phyloP scores from a whole-genome alignment of 2,888 invertebrate genomes.

The Dorcus parallelipipedus region DNA sequence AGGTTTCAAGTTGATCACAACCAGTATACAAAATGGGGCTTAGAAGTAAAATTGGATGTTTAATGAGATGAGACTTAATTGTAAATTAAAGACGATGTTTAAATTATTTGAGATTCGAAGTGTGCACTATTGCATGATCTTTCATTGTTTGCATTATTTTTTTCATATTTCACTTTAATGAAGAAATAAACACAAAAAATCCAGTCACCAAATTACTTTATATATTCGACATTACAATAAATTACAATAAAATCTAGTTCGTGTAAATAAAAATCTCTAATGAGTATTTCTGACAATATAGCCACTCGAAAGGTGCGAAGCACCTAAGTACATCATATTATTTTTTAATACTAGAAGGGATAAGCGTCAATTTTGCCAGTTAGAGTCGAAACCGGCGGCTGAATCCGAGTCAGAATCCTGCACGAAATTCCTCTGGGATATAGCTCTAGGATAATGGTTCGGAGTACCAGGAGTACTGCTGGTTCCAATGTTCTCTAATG shows the following conservation, averaged over 20 bases:
- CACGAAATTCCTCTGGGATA: slow-evolving; percentile 37
- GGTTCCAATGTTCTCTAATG: slow-evolving; percentile 51
- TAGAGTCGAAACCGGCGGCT: slow-evolving; percentile 80
- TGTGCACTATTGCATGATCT: too few relatives aligned
- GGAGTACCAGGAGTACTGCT: slow-evolving; percentile 68
- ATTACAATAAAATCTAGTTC: slow-evolving; percentile 5
- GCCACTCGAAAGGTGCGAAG: not conserved
- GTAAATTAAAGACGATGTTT: too few relatives aligned
- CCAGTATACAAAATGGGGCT: too few relatives aligned
- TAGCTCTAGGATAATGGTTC: slow-evolving; percentile 42
- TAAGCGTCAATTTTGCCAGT: slow-evolving; percentile 57
- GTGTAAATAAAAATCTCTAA: not conserved
- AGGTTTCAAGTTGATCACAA: too few relatives aligned
- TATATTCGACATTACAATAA: slow-evolving; percentile 1
- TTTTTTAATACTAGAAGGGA: not conserved
- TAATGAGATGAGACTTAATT: too few relatives aligned
- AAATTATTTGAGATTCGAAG: too few relatives aligned
- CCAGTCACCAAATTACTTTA: slow-evolving; percentile 4
- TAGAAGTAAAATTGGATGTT: too few relatives aligned
- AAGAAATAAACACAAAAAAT: not conserved
- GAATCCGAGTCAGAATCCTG: slow-evolving; percentile 84
- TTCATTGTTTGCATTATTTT: too few relatives aligned
- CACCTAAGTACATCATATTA: not conserved
- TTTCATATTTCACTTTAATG: too few relatives aligned
- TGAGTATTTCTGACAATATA: slow-evolving; percentile 3